A percentile compares a stretch with the other conserved stretches of the same genome.
Evolutionary conservation across 2,797 vertebrate genomes (phyloP).

Genomic region (Salarias fasciatus): DNA sequence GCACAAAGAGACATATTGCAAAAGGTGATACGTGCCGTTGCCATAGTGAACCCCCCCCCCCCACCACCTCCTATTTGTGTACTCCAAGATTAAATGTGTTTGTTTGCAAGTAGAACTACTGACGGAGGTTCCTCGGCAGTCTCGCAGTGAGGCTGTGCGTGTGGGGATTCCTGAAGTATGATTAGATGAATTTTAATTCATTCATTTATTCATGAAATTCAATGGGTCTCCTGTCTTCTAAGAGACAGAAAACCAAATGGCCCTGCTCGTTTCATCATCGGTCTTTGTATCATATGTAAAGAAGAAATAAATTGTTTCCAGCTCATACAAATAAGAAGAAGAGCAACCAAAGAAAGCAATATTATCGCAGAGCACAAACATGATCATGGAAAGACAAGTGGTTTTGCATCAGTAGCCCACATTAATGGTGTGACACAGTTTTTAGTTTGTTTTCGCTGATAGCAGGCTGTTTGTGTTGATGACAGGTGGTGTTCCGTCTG

Average conservation of each 20-base stretch:
- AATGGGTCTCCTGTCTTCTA: constrained; percentile 76
- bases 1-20: constrained; percentile 68
- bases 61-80: constrained; percentile 39
- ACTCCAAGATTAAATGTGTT: constrained; percentile 72
- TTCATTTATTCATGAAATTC: constrained; percentile 86
- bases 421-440: constrained; percentile 73
- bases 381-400: constrained; percentile 63
- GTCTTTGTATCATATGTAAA: constrained; percentile 81
- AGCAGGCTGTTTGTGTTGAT: constrained; percentile 63
- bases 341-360: constrained; percentile 70
- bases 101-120: constrained; percentile 70
- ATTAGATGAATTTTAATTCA: constrained; percentile 85
- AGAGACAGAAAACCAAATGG: constrained; percentile 74
- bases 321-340: constrained; percentile 71
- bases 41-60: constrained; percentile 60
- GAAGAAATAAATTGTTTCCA: constrained; percentile 76
- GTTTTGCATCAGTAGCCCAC: constrained; percentile 71
- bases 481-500: constrained; percentile 70
- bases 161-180: constrained; percentile 74
- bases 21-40: constrained; percentile 74
- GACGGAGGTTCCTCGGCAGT: constrained; percentile 66
- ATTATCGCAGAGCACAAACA: constrained; percentile 67
- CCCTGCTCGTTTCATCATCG: constrained; percentile 78
- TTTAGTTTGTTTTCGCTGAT: constrained; percentile 73
- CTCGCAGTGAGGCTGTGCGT: constrained; percentile 24